These are phyloP conservation scores for Phalangium opilio DNA, from an alignment of 2,888 invertebrate genomes.

Conservation along the genomic window DNA sequence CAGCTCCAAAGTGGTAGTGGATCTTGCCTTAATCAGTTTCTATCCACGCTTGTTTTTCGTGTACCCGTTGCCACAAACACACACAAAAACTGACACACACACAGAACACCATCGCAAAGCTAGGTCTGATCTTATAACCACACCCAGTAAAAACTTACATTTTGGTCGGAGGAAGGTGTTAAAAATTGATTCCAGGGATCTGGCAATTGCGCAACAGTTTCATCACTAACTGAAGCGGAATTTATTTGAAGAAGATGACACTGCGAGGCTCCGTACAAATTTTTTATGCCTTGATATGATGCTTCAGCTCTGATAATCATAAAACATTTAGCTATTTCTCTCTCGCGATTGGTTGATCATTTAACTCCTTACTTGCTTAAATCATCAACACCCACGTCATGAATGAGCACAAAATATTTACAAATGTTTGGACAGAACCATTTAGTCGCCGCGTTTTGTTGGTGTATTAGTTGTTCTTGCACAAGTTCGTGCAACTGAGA, in stretches of 20 bases:
- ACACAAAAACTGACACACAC: too few relatives aligned
- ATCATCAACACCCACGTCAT: constrained; percentile 60
- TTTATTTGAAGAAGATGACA: constrained; percentile 84
- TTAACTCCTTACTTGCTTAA: too few relatives aligned
- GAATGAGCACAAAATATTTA: constrained; percentile 74
- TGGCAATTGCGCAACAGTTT: constrained; percentile 40
- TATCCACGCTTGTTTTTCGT: too few relatives aligned
- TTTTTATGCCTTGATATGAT: constrained; percentile 66
- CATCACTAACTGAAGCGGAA: constrained; percentile 36
- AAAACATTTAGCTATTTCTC: too few relatives aligned
- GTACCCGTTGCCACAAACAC: too few relatives aligned
- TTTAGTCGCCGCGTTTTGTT: constrained; percentile 46
- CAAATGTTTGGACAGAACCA: constrained; percentile 53
- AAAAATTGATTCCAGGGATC: constrained; percentile 78
- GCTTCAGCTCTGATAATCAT: constrained; percentile 55
- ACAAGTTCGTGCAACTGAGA: constrained; percentile 65
- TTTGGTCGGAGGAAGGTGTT: too few relatives aligned
- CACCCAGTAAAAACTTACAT: too few relatives aligned
- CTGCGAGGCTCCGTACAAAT: constrained; percentile 66
- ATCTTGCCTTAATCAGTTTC: too few relatives aligned
- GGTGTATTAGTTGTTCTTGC: constrained; percentile 56
- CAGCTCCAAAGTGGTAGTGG: too few relatives aligned
- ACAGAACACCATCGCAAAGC: too few relatives aligned
- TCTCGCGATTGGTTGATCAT: too few relatives aligned
- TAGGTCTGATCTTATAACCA: too few relatives aligned